Percentiles rank a stretch among this genome's conserved stretches.
These are phyloP conservation scores for Philereme vetulata DNA, from an alignment of 2,888 invertebrate genomes.

Conservation along the genomic window DNA sequence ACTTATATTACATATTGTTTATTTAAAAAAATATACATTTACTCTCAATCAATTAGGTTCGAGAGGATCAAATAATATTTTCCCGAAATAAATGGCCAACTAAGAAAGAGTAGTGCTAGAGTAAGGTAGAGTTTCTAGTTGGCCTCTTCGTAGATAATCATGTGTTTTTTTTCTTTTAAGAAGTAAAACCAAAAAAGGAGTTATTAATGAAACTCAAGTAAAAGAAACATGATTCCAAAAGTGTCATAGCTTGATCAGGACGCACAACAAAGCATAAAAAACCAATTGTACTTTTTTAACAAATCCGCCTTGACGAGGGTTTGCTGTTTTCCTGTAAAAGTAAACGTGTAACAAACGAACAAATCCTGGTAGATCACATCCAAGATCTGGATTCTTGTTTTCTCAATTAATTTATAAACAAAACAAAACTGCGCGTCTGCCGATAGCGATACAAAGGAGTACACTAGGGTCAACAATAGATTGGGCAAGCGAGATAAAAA, in stretches of 20 bases:
- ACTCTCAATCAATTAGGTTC: too few relatives aligned
- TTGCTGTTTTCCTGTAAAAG: constrained; percentile 63
- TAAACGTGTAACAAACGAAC: constrained; percentile 66
- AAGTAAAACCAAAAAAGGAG: constrained; percentile 1
- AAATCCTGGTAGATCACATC: constrained; percentile 73
- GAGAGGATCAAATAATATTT: too few relatives aligned
- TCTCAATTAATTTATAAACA: constrained; percentile 58
- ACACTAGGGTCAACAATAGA: constrained; percentile 31
- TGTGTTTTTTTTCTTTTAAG: too few relatives aligned
- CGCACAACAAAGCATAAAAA: constrained; percentile 75
- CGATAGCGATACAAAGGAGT: constrained; percentile 24
- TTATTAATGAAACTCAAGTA: constrained; percentile 43
- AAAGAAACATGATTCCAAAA: constrained; percentile 31
- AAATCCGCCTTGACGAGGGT: constrained; percentile 81
- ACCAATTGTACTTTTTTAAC: constrained; percentile 77
- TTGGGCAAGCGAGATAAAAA: constrained; percentile 27
- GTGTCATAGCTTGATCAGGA: constrained; percentile 69
- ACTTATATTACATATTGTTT: too few relatives aligned
- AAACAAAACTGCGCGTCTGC: constrained; percentile 34
- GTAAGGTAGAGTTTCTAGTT: too few relatives aligned
- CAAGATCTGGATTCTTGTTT: constrained; percentile 58
- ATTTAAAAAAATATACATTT: too few relatives aligned
- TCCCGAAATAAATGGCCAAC: too few relatives aligned
- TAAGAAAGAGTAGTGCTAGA: too few relatives aligned
- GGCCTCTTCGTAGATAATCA: too few relatives aligned